Base-by-base conservation (phyloP, 2,888 invertebrate genomes). In the Gerris lacustris region DNA sequence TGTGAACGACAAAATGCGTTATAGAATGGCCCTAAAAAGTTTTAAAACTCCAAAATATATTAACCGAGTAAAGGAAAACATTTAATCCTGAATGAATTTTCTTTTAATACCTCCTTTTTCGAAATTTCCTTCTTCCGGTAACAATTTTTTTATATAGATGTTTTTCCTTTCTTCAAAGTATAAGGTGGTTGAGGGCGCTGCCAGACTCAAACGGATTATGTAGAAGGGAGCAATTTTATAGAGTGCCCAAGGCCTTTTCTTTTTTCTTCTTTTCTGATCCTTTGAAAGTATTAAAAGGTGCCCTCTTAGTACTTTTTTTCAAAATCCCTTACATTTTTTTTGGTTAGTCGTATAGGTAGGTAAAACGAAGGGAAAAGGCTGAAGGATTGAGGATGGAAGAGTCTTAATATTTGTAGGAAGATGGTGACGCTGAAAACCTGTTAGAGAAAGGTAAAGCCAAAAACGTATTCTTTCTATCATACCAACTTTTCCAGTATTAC, bases 191-290 rank as follows among this genome's bases (percentile, higher is more conserved):
- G 9, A 55, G 55, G 55, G 55, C 11, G 15, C 15, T 55, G 55
- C 15, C 55, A 55, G 55, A 55, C 55, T 55, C 55, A 55, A 55
- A 55, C 55, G 55, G 55, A 55, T 55, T 55, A 55, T 55, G 55
- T 55, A 55, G 11, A 31, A 9, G 55, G 55, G 55, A 55, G 55
- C 55, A 55, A 55, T 55, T 55, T 55, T 55, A 55, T 55, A 55
- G 55, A 55, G 55, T 55, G 55, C 55, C 55, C 55, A 55, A 55
- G 55, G 55, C 55, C 15, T 55, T 55, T 55, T 55, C 15, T 55
- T 55, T 55, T 55, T 55, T 55, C 15, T 15, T 55, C 55, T 55
- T 9, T 55, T 9, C 15, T 55, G 55, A 55, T 9, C 55, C 55
- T 55, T 55, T 55, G 55, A 55, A 55, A 55, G 55, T 55, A 55